A percentile compares a stretch with the other conserved stretches of the same genome.
Evolutionary conservation across 30 jellyfish, hydroid and myxozoan species (phyloP).

Genomic region (Turritopsis rubra): DNA sequence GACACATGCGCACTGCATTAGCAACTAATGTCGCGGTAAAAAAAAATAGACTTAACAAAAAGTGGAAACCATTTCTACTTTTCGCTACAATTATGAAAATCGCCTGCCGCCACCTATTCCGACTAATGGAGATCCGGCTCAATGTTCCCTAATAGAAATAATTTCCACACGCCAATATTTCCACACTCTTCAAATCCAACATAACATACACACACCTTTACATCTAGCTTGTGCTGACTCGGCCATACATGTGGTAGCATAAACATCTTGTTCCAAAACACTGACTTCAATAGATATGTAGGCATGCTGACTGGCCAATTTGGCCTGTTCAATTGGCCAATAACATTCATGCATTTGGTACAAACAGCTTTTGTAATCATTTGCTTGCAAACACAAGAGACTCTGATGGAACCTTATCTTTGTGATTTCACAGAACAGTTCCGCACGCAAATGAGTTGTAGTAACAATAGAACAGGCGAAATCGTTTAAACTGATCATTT

Average conservation of each 20-base stretch:
- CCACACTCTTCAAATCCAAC: neutral
- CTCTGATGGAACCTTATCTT: slow-evolving; percentile 22
- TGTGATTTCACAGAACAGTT: slow-evolving; percentile 11
- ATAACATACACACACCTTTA: neutral
- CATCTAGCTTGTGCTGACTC: slow-evolving; percentile 28
- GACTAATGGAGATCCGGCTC: too few relatives aligned
- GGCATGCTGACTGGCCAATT: slow-evolving; percentile 13
- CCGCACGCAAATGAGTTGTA: slow-evolving; percentile 17
- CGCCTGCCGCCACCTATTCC: too few relatives aligned
- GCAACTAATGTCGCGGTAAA: too few relatives aligned
- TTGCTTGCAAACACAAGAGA: slow-evolving; percentile 2
- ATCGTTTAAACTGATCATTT: slow-evolving; percentile 1
- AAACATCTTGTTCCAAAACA: slow-evolving; percentile 19
- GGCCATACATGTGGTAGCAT: slow-evolving; percentile 25
- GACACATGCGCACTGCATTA: too few relatives aligned
- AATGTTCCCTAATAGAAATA: too few relatives aligned
- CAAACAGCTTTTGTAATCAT: slow-evolving; percentile 37
- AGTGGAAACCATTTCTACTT: too few relatives aligned
- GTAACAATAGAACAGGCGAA: neutral
- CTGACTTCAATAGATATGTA: slow-evolving; percentile 2
- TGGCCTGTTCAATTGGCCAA: slow-evolving; percentile 51
- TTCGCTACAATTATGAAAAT: too few relatives aligned
- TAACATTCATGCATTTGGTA: slow-evolving; percentile 29
- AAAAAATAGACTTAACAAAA: too few relatives aligned
- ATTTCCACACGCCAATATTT: too few relatives aligned